Percentiles rank a stretch among this genome's conserved stretches.
These are phyloP conservation scores for Magallana angulata DNA, from an alignment of 1,140 invertebrate species.

Conservation along the genomic window DNA sequence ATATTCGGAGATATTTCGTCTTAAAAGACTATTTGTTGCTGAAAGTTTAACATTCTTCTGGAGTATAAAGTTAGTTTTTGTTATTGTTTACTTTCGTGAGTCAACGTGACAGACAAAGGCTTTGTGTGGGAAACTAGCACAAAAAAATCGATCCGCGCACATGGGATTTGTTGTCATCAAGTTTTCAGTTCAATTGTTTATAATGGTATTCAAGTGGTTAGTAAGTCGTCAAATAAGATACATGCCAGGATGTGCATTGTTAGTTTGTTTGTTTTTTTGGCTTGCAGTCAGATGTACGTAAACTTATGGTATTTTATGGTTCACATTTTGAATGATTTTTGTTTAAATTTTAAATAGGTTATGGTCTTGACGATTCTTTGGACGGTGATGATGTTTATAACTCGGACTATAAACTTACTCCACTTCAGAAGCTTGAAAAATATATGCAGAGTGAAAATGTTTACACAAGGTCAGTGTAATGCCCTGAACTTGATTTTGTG, in stretches of 20 bases:
- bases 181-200: background rate
- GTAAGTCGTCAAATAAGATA: too few relatives aligned
- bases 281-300: too few relatives aligned
- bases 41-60: background rate
- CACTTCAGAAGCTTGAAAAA: conserved; percentile 78
- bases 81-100: background rate
- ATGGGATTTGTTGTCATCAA: conserved; percentile 42
- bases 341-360: conserved; percentile 55
- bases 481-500: background rate
- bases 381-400: conserved; percentile 68
- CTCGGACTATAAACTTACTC: conserved; percentile 76
- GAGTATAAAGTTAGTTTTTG: background rate
- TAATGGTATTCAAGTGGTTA: background rate
- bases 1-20: background rate
- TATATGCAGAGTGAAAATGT: conserved; percentile 79
- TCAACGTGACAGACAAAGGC: conserved; percentile 54
- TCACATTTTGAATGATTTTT: too few relatives aligned
- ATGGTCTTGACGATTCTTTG: conserved; percentile 71
- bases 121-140: conserved; percentile 46
- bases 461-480: conserved; percentile 77
- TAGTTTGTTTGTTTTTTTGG: too few relatives aligned
- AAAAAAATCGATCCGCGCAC: conserved; percentile 48
- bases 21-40: background rate
- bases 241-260: too few relatives aligned
- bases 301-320: too few relatives aligned